A percentile compares a stretch with the other conserved stretches of the same genome.
phyloP scores from a whole-genome alignment of 2,888 invertebrate species.

The Dermolepida albohirtum region DNA sequence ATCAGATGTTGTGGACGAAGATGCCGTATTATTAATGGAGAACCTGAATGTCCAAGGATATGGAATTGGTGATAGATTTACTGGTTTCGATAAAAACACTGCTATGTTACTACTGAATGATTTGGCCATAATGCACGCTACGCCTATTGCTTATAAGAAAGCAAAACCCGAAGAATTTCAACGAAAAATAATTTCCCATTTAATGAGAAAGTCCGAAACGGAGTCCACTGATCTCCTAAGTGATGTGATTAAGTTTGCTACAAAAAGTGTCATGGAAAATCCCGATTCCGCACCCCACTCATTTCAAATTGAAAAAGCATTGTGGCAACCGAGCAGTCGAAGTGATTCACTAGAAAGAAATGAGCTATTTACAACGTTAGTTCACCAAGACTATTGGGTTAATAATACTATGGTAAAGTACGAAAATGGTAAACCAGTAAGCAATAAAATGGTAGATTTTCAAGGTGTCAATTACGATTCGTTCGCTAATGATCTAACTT shows the following conservation, averaged over 20 bases:
- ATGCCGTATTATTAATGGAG: conserved; percentile 68
- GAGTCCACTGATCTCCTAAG: conserved; percentile 13
- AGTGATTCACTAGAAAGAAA: conserved; percentile 50
- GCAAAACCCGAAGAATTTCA: conserved; percentile 62
- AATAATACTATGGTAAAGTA: conserved; percentile 70
- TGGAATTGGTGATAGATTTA: conserved; percentile 63
- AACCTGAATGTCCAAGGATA: conserved; percentile 67
- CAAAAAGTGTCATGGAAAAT: not conserved
- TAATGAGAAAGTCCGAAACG: conserved; percentile 45
- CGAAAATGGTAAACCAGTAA: conserved; percentile 43
- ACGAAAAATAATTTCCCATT: conserved; percentile 58
- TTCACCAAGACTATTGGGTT: conserved; percentile 71
- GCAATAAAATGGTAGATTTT: conserved; percentile 69
- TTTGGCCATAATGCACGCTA: conserved; percentile 68
- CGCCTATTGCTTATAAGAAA: conserved; percentile 67
- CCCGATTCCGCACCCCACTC: conserved; percentile 9
- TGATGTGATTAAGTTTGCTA: conserved; percentile 5
- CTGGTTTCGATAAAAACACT: conserved; percentile 66
- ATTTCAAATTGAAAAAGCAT: conserved; percentile 12
- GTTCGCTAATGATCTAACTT: conserved; percentile 67
- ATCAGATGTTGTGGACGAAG: conserved; percentile 63
- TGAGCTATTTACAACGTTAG: conserved; percentile 67
- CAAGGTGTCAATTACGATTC: conserved; percentile 68
- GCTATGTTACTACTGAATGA: conserved; percentile 63
- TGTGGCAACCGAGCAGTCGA: conserved; percentile 56